Evolutionary conservation across 2,888 invertebrate species (phyloP).

Genomic region (Atherix ibis): DNA sequence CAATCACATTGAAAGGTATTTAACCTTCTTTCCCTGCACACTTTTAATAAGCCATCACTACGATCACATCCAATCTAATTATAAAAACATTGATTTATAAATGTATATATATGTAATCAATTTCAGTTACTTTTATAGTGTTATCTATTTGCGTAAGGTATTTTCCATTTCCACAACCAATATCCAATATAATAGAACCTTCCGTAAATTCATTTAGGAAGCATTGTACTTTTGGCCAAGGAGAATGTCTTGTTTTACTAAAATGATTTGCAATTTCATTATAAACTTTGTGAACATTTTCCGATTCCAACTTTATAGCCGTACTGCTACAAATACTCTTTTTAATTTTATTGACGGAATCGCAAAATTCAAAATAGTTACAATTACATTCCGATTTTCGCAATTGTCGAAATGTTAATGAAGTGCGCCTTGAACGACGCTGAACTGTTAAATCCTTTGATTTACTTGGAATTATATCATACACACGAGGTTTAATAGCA

Average conservation of each 20-base stretch:
- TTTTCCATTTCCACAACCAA: conserved; percentile 98
- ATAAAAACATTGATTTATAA: too few relatives aligned
- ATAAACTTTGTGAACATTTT: conserved; percentile 77
- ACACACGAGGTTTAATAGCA: conserved; percentile 70
- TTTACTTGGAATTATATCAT: conserved; percentile 48
- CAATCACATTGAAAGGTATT: conserved; percentile 66
- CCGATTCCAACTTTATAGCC: conserved; percentile 51
- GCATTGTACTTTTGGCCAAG: conserved; percentile 80
- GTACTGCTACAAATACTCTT: conserved; percentile 11
- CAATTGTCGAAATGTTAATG: conserved; percentile 67
- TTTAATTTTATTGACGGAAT: conserved; percentile 33
- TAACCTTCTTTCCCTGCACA: conserved; percentile 44
- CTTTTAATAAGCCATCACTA: conserved; percentile 47
- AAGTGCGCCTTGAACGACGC: conserved; percentile 46
- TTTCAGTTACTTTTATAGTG: too few relatives aligned
- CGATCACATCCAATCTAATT: conserved; percentile 66
- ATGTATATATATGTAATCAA: too few relatives aligned
- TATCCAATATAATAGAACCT: conserved; percentile 67
- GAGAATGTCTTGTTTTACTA: conserved; percentile 81
- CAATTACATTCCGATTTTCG: conserved; percentile 42
- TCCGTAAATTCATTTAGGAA: conserved; percentile 52
- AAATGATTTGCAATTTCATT: conserved; percentile 90
- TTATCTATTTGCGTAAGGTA: too few relatives aligned
- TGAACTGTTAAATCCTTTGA: conserved; percentile 36
- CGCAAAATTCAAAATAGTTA: conserved; percentile 47